Percentiles rank a stretch among this genome's conserved stretches.
Conservation (phyloP, 1,140 invertebrate genomes). For the Luehdorfia chinensis region DNA sequence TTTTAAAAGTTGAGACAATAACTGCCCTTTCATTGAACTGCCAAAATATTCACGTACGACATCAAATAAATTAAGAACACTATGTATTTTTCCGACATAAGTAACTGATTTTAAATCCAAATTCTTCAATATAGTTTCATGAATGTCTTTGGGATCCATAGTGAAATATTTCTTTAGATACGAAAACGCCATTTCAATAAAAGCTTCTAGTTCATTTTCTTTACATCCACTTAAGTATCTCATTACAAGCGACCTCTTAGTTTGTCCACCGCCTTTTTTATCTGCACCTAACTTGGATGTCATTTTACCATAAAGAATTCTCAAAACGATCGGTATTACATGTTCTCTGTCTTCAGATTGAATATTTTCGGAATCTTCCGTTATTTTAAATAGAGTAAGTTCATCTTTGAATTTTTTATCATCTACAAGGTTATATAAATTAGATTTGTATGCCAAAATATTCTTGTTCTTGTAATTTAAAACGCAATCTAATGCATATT, state of each 20-base stretch:
- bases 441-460: slow-evolving; percentile 86
- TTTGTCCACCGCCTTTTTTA: slow-evolving; percentile 82
- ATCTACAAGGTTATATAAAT: slow-evolving; percentile 87
- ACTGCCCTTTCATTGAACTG: slow-evolving; percentile 81
- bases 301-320: slow-evolving; percentile 95
- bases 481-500: slow-evolving; percentile 89
- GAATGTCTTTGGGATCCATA: slow-evolving; percentile 68
- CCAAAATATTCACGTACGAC: slow-evolving; percentile 92
- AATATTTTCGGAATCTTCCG: slow-evolving; percentile 82
- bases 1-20: slow-evolving; percentile 84
- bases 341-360: slow-evolving; percentile 84
- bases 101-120: slow-evolving; percentile 80
- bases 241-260: slow-evolving; percentile 86
- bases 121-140: slow-evolving; percentile 62
- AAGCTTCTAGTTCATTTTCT: slow-evolving; percentile 86
- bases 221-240: slow-evolving; percentile 90
- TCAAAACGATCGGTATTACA: slow-evolving; percentile 89
- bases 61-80: slow-evolving; percentile 86
- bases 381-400: slow-evolving; percentile 87
- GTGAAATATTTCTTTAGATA: slow-evolving; percentile 82
- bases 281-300: slow-evolving; percentile 85
- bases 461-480: slow-evolving; percentile 88
- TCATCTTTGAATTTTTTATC: slow-evolving; percentile 93
- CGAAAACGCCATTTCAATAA: slow-evolving; percentile 90
- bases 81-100: slow-evolving; percentile 85